Conservation (phyloP, 2,888 invertebrate species). For the Alviniconcha strummeri region DNA sequence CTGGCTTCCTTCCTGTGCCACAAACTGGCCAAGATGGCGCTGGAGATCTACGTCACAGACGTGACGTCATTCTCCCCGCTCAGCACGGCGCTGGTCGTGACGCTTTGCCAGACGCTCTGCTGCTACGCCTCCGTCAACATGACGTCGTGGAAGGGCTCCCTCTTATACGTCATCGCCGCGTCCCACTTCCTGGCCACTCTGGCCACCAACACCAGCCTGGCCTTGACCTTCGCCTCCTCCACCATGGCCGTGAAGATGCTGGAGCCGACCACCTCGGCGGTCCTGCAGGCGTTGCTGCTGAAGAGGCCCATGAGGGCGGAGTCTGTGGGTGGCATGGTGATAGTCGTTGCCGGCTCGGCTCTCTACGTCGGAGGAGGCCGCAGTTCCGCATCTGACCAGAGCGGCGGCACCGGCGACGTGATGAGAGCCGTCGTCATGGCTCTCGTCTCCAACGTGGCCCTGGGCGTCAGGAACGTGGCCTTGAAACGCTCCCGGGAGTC, state of each 20-base stretch:
- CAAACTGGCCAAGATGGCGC: conserved; percentile 36
- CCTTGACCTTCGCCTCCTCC: conserved; percentile 46
- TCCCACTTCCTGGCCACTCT: conserved; percentile 45
- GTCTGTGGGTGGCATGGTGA: conserved; percentile 38
- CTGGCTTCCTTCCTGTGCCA: conserved; percentile 46
- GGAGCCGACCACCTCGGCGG: conserved; percentile 49
- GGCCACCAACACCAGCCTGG: conserved; percentile 49
- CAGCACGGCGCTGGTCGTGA: not conserved
- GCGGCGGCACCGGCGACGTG: conserved; percentile 3
- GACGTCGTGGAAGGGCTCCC: not conserved
- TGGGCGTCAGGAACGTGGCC: conserved; percentile 45
- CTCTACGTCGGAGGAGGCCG: conserved; percentile 33
- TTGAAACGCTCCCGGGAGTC: conserved; percentile 37
- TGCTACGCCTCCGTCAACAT: not conserved
- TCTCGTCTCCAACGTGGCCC: conserved; percentile 47
- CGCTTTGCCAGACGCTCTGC: conserved; percentile 17
- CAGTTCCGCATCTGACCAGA: conserved; percentile 25
- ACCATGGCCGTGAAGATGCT: conserved; percentile 52
- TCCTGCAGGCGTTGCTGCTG: conserved; percentile 40
- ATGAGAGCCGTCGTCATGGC: conserved; percentile 42
- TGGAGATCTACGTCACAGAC: conserved; percentile 1
- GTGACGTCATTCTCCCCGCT: too few relatives aligned
- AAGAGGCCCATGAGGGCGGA: conserved; percentile 34
- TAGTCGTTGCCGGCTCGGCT: conserved; percentile 44
- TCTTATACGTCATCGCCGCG: not conserved